Evolutionary conservation across 2,888 invertebrate genomes (phyloP).

Genomic region (Dicranocentrus wangi): DNA sequence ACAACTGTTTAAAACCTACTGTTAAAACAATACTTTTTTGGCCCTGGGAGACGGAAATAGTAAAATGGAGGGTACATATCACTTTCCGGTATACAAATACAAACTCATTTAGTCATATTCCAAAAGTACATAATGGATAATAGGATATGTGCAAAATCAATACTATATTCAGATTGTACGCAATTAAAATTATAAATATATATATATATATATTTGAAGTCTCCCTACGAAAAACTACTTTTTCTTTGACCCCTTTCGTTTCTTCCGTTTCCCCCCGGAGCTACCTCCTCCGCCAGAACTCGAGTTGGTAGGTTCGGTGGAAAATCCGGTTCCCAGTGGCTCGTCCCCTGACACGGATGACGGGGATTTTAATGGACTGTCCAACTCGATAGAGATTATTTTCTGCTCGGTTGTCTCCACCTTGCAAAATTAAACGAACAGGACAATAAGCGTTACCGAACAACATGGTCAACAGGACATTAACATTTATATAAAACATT

Average conservation of each 20-base stretch:
- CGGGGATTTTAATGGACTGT: conserved; percentile 76
- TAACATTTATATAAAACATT: too few species aligned
- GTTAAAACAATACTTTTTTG: conserved; percentile 51
- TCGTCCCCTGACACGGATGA: conserved; percentile 51
- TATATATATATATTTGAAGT: not conserved
- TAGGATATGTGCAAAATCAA: conserved; percentile 40
- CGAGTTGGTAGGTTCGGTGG: conserved; percentile 27
- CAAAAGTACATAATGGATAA: too few species aligned
- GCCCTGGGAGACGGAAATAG: conserved; percentile 20
- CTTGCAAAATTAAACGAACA: conserved; percentile 75
- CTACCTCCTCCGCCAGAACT: conserved; percentile 60
- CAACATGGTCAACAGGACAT: not conserved
- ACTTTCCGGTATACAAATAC: conserved; percentile 30
- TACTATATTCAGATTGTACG: conserved; percentile 19
- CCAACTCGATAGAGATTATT: conserved; percentile 90
- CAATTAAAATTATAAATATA: conserved; percentile 12
- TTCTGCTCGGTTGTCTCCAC: conserved; percentile 93
- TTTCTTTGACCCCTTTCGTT: conserved; percentile 68
- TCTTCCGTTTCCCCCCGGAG: conserved; percentile 58
- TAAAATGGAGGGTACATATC: conserved; percentile 40
- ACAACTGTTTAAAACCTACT: not conserved
- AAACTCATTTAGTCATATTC: not conserved
- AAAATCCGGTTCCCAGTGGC: conserved; percentile 3
- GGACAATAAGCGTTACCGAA: conserved; percentile 12
- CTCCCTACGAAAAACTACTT: conserved; percentile 51